Evolutionary conservation across 2,797 vertebrate genomes (phyloP), one percentile per base, ranked within the genome.

Genomic region (Pipistrellus nathusii): DNA sequence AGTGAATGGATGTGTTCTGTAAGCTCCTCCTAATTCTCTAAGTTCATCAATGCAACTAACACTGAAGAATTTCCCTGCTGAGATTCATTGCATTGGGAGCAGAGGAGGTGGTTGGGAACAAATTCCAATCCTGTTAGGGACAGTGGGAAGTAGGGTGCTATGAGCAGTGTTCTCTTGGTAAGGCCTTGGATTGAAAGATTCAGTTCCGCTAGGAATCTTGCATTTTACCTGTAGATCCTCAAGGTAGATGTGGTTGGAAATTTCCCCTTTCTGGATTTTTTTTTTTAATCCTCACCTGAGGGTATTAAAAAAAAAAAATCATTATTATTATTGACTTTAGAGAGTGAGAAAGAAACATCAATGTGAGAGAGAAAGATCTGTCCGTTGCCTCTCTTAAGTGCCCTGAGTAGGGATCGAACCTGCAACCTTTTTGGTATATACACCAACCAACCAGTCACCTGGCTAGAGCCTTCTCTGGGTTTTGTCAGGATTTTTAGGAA

Each of bases 401-500:
- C 64, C 17, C 64, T 66, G 64, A 66, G 30, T n/a, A 64, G n/a
- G 30, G 64, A 32, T 32, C 3, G 15, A 66, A 66, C 64, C 64
- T 20, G n/a, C n/a, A 68, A 11, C 17, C 64, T 68, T 32, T 68
- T 68, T 68, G 64, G 64, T 68, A 9, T 68, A 35, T 20, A 17
- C 64, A n/a, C 62, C 30, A 64, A 18, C 62, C 7, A n/a, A 18
- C 64, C 8, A 20, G 64, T 32, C 64, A 35, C 64, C 64, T 35
- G 64, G n/a, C 17, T 68, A 68, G 64, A 17, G n/a, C n/a, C 64
- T 32, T 32, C 64, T 32, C 64, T 68, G 64, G 17, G 17, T 68
- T 90, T 90, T 32, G 27, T 76, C 14, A 85, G 66, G 41, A 81
- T 62, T 90, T 94, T 92, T 82, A 44, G 41, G 85, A 64, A 41